These are phyloP conservation scores for Oryzias dopingdopingensis DNA, from an alignment of 2,797 vertebrate species.

Conservation along the genomic window DNA sequence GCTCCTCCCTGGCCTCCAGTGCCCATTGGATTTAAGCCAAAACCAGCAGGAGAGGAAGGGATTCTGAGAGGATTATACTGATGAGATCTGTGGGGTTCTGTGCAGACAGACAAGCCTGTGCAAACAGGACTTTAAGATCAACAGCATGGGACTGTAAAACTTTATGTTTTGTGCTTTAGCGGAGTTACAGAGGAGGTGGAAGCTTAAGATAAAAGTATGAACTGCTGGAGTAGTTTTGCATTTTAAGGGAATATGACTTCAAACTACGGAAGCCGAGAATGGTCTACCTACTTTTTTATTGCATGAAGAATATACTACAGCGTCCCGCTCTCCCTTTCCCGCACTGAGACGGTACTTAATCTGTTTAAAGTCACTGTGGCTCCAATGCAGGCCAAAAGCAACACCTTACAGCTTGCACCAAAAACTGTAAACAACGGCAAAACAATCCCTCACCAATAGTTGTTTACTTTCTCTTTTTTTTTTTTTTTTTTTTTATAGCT, in stretches of 20 bases:
- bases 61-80: slow-evolving; percentile 57
- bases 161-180: background rate
- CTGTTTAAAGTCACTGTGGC: too few species aligned
- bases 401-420: too few species aligned
- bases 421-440: too few species aligned
- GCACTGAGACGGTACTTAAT: too few species aligned
- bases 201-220: slow-evolving; percentile 4
- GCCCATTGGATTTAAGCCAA: slow-evolving; percentile 32
- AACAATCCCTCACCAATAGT: too few species aligned
- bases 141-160: slow-evolving; percentile 3
- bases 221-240: slow-evolving; percentile 6
- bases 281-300: too few species aligned
- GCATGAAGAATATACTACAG: too few species aligned
- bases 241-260: background rate
- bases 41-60: slow-evolving; percentile 46
- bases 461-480: too few species aligned
- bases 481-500: too few species aligned
- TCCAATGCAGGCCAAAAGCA: too few species aligned
- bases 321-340: too few species aligned
- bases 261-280: background rate
- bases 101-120: slow-evolving; percentile 17
- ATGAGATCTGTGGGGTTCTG: slow-evolving; percentile 36
- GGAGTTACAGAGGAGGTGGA: background rate
- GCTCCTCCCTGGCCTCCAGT: slow-evolving; percentile 56
- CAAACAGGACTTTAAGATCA: slow-evolving; percentile 2